Base-by-base conservation (phyloP, 64 coral and sea anemone genomes). In the Catalaphyllia jardinei region DNA sequence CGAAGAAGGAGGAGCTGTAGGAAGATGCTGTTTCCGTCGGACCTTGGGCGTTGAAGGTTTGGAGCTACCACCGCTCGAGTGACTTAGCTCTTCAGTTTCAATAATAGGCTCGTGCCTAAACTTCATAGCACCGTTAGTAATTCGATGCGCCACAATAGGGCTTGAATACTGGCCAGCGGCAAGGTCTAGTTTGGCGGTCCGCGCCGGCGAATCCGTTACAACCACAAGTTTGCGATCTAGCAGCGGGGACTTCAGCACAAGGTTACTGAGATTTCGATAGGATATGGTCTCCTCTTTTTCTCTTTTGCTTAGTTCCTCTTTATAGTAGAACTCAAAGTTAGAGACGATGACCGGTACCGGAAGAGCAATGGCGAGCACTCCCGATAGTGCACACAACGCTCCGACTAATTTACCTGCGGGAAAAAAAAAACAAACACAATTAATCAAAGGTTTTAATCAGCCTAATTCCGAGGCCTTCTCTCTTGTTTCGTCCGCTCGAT, bases 281-380 rank as follows among this genome's bases (percentile, higher is more conserved):
- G 90, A 89, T 10, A 89, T 2, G 50, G 82, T 31, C 42, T 46
- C 54, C 31, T 24, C 80, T 71, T 55, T 79, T 35, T 92, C 83
- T 27, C 76, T 64, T 87, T 77, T 77, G 33, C 24, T 57, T 17
- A 92, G 49, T 67, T 92, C 95, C 75, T 93, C 91, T 63, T 97
- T 97, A 75, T 97, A 97, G 92, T 97, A 97, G 71, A 93, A 97
- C 31, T 97, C 95, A 19, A 96, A 96, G 83, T 96, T 96, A 10
- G 95, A 96, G 14, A 96, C 95, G 22, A 96, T 96, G 10, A 96
- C 95, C 4, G 95, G 95, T 3, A 96, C 95, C 0, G 95, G 95
- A 16, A 96, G 60, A 22, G 95, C 95, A 8, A 96, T 93, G 2
- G 95, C 95, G 9, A 96, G 69, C 14, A 96, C 95, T 4, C 95